These are phyloP conservation scores for Oppia nitens DNA, from an alignment of 1,140 invertebrate species.

Conservation along the genomic window DNA sequence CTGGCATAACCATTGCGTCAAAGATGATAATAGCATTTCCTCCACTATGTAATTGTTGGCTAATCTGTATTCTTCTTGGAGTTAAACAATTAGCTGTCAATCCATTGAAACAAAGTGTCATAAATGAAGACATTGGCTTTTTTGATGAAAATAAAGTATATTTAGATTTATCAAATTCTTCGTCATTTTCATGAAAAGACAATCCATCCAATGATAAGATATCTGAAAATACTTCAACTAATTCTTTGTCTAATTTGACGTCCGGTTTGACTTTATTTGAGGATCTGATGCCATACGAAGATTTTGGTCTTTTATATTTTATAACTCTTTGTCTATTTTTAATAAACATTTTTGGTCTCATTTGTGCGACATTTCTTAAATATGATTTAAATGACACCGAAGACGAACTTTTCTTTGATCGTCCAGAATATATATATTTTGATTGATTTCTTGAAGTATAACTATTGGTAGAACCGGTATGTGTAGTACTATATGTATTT, in stretches of 20 bases:
- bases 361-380: not conserved
- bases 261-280: not conserved
- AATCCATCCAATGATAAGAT: conserved; percentile 7
- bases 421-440: not conserved
- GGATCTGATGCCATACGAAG: not conserved
- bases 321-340: not conserved
- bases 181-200: not conserved
- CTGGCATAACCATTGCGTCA: not conserved
- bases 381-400: not conserved
- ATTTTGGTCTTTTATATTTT: not conserved
- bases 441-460: not conserved
- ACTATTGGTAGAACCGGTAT: not conserved
- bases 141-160: not conserved
- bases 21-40: conserved; percentile 11
- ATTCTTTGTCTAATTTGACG: not conserved
- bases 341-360: not conserved
- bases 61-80: conserved; percentile 1
- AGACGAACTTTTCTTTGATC: not conserved
- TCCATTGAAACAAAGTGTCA: conserved; percentile 1
- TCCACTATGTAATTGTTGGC: conserved; percentile 2
- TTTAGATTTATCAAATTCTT: not conserved
- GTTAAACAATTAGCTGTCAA: not conserved
- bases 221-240: not conserved
- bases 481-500: not conserved
- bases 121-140: not conserved